A percentile compares a stretch with the other conserved stretches of the same genome.
These are phyloP conservation scores for Eublepharis macularius DNA, from an alignment of 2,113 vertebrate genomes.

Conservation along the genomic window DNA sequence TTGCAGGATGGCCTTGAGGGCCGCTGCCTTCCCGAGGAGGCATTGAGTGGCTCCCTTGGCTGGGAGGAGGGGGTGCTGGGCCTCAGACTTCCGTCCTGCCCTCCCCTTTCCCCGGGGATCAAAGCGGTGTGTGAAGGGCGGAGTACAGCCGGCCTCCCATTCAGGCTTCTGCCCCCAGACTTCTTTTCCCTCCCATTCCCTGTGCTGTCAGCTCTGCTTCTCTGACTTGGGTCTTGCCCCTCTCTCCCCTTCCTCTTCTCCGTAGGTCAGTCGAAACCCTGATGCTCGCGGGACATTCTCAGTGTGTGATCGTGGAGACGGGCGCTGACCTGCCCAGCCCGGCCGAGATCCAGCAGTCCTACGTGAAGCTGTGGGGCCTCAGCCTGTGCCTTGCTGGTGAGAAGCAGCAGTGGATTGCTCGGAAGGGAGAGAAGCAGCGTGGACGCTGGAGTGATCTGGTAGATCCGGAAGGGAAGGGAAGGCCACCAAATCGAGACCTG, in stretches of 20 bases:
- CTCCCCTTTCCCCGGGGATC: background rate
- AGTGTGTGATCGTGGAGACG: constrained; percentile 85
- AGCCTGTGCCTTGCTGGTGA: constrained; percentile 88
- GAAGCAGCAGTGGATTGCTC: background rate
- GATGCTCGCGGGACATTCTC: constrained; percentile 84
- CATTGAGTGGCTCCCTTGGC: rapidly evolving
- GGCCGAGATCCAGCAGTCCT: constrained; percentile 84
- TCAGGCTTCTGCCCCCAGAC: too few species aligned
- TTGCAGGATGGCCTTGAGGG: too few species aligned
- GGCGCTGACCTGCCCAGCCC: constrained; percentile 84
- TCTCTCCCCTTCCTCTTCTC: background rate
- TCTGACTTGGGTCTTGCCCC: background rate
- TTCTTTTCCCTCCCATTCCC: too few species aligned
- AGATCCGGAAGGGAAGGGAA: background rate
- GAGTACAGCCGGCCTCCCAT: background rate
- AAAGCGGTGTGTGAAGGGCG: too few species aligned
- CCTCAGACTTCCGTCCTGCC: too few species aligned
- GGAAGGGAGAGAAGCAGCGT: background rate
- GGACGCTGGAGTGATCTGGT: background rate
- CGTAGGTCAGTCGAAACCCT: constrained; percentile 84
- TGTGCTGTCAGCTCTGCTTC: too few species aligned
- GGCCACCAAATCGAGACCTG: too few species aligned
- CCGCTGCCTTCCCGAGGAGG: too few species aligned
- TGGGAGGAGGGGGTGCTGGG: background rate
- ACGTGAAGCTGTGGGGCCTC: constrained; percentile 82